Evolutionary conservation across 2,888 invertebrate genomes (phyloP).

Genomic region (Trileptium ribeirensis): DNA sequence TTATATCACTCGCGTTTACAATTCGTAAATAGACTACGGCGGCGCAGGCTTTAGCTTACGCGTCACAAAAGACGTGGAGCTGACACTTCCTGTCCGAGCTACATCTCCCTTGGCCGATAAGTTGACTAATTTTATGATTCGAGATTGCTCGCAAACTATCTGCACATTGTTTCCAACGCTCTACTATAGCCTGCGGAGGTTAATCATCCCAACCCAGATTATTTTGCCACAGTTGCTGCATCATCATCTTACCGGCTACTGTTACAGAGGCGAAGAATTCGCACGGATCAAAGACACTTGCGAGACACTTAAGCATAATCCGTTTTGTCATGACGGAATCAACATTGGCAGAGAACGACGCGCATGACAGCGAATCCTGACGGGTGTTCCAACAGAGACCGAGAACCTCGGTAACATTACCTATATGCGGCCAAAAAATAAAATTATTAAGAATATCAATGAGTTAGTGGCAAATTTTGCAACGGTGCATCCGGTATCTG

Average conservation of each 20-base stretch:
- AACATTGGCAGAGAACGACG: no score
- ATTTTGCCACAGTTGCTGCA: conserved; percentile 41
- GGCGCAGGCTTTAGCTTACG: conserved; percentile 36
- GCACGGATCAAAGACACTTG: no score
- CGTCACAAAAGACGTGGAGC: conserved; percentile 36
- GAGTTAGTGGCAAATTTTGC: no score
- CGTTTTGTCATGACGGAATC: no score
- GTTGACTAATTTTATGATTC: neutral
- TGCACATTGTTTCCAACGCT: neutral
- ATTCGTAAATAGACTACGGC: conserved; percentile 33
- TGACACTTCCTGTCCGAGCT: neutral
- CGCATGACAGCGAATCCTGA: no score
- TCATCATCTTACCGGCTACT: conserved; percentile 38
- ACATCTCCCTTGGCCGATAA: neutral
- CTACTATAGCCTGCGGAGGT: conserved; percentile 18
- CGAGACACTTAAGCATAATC: no score
- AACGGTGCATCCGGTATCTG: no score
- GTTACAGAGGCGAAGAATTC: no score
- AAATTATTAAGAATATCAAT: no score
- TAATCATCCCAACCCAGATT: conserved; percentile 39
- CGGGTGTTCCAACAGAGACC: no score
- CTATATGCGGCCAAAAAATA: no score
- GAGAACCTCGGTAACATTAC: no score
- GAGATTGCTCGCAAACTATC: neutral
- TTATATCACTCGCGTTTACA: neutral